Evolutionary conservation across 2,888 invertebrate species (phyloP).

Genomic region (Cheilosia impressa): DNA sequence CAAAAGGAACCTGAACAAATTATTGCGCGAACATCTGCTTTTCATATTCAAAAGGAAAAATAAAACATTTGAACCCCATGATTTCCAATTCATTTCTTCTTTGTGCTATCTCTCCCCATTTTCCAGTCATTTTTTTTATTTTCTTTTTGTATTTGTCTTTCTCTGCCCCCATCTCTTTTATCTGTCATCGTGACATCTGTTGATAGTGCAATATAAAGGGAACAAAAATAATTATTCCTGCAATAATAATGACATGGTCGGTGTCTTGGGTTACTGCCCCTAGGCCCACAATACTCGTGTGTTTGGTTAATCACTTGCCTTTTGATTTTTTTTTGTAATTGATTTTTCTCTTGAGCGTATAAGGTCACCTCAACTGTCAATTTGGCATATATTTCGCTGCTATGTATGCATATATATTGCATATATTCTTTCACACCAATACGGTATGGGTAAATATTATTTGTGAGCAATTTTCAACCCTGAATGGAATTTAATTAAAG

Average conservation of each 20-base stretch:
- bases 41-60: slow-evolving; percentile 29
- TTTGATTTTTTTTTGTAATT: not conserved
- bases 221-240: slow-evolving; percentile 51
- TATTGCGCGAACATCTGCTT: slow-evolving; percentile 49
- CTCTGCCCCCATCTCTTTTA: slow-evolving; percentile 11
- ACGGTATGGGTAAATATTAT: slow-evolving; percentile 27
- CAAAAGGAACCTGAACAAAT: slow-evolving; percentile 13
- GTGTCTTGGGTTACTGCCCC: not conserved
- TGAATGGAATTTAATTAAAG: slow-evolving; percentile 69
- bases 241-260: slow-evolving; percentile 57
- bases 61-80: slow-evolving; percentile 34
- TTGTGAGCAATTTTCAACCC: slow-evolving; percentile 15
- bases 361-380: slow-evolving; percentile 14
- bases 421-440: not conserved
- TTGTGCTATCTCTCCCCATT: slow-evolving; percentile 25
- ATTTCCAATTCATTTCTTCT: slow-evolving; percentile 42
- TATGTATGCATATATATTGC: not conserved
- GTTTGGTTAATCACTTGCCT: not conserved
- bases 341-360: not conserved
- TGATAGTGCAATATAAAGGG: slow-evolving; percentile 58
- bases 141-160: not conserved
- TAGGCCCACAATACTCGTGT: not conserved
- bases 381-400: slow-evolving; percentile 9
- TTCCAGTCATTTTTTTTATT: slow-evolving; percentile 24
- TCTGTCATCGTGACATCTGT: slow-evolving; percentile 69